Percentiles rank a stretch among this genome's conserved stretches.
These are phyloP conservation scores for Trematomus bernacchii DNA, from an alignment of 2,797 vertebrate species.

Conservation along the genomic window DNA sequence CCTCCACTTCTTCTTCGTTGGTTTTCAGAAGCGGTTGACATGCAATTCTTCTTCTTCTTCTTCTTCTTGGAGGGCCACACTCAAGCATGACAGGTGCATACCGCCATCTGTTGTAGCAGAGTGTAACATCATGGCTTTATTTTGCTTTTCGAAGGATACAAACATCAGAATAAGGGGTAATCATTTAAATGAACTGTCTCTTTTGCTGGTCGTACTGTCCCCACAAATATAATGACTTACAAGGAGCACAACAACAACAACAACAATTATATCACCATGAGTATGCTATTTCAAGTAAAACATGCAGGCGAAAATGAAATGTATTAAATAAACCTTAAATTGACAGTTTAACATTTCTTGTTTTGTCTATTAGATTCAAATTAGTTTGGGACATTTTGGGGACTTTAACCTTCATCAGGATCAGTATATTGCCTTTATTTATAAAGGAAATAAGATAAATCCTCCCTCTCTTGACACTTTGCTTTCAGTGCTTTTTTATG, in stretches of 20 bases:
- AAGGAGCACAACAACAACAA: neutral
- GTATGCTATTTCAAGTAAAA: neutral
- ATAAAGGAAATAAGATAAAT: neutral
- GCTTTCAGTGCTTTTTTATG: neutral
- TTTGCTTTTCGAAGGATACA: too few species aligned
- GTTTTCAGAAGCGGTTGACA: too few species aligned
- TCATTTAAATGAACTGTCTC: too few species aligned
- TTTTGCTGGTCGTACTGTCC: too few species aligned
- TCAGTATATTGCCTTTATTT: too few species aligned
- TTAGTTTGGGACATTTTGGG: neutral
- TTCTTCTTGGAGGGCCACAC: neutral
- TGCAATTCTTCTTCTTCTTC: neutral
- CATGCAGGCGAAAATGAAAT: neutral
- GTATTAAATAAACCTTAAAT: neutral
- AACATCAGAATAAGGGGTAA: too few species aligned
- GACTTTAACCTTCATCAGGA: too few species aligned
- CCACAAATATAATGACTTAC: too few species aligned
- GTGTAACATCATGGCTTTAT: too few species aligned
- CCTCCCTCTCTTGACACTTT: neutral
- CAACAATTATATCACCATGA: neutral
- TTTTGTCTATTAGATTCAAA: neutral
- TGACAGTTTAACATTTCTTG: neutral
- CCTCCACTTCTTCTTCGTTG: neutral
- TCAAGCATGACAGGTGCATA: neutral
- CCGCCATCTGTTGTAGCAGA: conserved; percentile 11